These are phyloP conservation scores for Alligator sinensis DNA, from an alignment of 2,113 vertebrate genomes.

Conservation along the genomic window DNA sequence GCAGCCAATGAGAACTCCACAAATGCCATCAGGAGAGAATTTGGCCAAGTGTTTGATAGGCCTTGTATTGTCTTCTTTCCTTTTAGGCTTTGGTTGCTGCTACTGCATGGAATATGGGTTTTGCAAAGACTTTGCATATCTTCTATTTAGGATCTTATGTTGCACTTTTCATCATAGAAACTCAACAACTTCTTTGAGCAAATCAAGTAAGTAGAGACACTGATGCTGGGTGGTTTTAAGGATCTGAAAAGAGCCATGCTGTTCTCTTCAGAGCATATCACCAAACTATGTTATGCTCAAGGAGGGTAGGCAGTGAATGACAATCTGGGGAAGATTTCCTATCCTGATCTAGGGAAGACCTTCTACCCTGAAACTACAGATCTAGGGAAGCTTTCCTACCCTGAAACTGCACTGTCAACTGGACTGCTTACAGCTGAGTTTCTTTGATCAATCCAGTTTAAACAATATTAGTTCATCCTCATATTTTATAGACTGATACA, in stretches of 20 bases:
- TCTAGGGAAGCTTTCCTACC: neutral
- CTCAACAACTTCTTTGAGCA: slow-evolving; percentile 18
- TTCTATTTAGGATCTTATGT: slow-evolving; percentile 37
- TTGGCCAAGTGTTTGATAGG: slow-evolving; percentile 47
- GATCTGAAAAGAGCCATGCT: slow-evolving; percentile 5
- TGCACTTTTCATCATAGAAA: slow-evolving; percentile 41
- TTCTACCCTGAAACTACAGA: neutral
- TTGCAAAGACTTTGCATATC: slow-evolving; percentile 57
- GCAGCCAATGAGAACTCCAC: slow-evolving; percentile 14
- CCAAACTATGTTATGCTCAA: neutral
- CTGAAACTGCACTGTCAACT: neutral
- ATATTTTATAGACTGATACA: neutral
- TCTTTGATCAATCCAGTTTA: neutral
- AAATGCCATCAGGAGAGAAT: slow-evolving; percentile 50
- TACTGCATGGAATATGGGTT: slow-evolving; percentile 45
- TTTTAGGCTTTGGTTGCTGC: slow-evolving; percentile 26
- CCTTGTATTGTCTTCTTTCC: slow-evolving; percentile 37
- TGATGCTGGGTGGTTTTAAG: neutral
- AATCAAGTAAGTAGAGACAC: neutral
- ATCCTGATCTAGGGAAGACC: no score
- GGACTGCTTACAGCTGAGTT: neutral
- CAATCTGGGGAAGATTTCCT: neutral
- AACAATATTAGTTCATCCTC: neutral
- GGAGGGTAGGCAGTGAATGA: neutral
- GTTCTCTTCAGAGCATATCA: neutral